Evolutionary conservation across 2,797 vertebrate species (phyloP), one percentile per base, ranked within the genome.

Genomic region (Myotis daubentonii): DNA sequence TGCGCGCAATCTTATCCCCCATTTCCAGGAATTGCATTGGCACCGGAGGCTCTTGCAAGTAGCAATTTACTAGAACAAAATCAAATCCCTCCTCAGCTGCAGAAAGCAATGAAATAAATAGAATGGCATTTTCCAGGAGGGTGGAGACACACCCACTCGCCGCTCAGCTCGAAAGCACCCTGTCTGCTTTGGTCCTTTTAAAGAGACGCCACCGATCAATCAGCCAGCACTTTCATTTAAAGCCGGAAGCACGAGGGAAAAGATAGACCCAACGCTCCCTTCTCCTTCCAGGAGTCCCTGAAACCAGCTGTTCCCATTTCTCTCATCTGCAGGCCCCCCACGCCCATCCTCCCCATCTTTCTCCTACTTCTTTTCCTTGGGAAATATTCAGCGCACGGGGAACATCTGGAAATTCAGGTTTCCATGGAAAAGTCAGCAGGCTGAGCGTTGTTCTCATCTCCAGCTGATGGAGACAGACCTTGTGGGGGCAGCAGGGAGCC

Each of bases 31-130:
- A 95, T 55, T 38, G 74, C 82, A 82, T 16, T 92, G 96, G 89
- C 94, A 94, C 78, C 76, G 0, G 11, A 90, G 89, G 85, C 51
- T 93, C 87, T 92, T 85, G 81, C 87, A 92, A 95, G 85, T 30
- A 66, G 57, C 82, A 93, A 95, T 95, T 96, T 95, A 83, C 96
- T 96, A 96, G 92, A 94, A 97, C 89, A 93, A 95, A 96, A 88
- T 60, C 74, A 83, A 96, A 90, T 92, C 96, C 89, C 95, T 68
- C 74, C 94, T 94, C 82, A 47, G 78, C 92, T 90, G 79, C 41
- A 68, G 80, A 95, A 86, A 96, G 87, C 96, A 83, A 86, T 82
- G 85, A 92, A 96, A 93, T 92, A 95, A 93, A 95, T 86, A 96
- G 95, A 88, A 96, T 51, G 68, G 78, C 70, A 28, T 92, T 93